Evolutionary conservation across 2,113 vertebrate species (phyloP), one percentile per base, ranked within the genome.

Genomic region (Tympanuchus pallidicinctus): DNA sequence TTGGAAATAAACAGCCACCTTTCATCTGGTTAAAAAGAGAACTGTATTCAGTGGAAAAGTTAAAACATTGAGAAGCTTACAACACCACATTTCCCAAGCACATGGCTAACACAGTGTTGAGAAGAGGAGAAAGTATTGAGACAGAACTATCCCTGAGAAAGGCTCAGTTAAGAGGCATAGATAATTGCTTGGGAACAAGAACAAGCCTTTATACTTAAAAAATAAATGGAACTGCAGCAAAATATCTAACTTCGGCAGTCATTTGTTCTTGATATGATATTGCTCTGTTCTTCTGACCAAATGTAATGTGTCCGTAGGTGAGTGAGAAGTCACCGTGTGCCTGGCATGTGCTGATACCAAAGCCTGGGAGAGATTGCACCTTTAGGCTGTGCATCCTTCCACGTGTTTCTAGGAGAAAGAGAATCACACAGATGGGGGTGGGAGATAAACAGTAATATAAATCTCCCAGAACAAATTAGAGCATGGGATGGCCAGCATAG

Each of bases 101-200:
- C 27, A 11, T 0, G 3, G 14, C 27, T 71, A 34, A 72, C 10
- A 52, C 0, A 2, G 10, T 8, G 0, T 42, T 42, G 24, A 70
- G 36, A 63, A 69, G 21, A 72, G 15, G 9, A 83, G 13, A 30
- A 79, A 50, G 6, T n/a, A 77, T 82, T 65, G 40, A 43, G 54
- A 40, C 3, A 50, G 52, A 81, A 45, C 36, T 89, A 21, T 72
- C 27, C 12, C 10, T 30, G 34, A 64, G 90, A 50, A 27, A 45
- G 21, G 5, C 28, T 71, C 59, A 40, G 24, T 32, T 28, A 77
- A 90, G 38, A 79, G 57, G 2, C 42, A 36, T 3, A 48, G 66
- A 34, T n/a, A 63, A 48, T n/a, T 54, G 8, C 27, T 71, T 56
- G 6, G 1, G 3, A 54, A 88, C 2, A 4, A 60, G 47, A 84